phyloP scores from a whole-genome alignment of 2,797 vertebrate genomes.

The Parauchenoglanis punctatus region DNA sequence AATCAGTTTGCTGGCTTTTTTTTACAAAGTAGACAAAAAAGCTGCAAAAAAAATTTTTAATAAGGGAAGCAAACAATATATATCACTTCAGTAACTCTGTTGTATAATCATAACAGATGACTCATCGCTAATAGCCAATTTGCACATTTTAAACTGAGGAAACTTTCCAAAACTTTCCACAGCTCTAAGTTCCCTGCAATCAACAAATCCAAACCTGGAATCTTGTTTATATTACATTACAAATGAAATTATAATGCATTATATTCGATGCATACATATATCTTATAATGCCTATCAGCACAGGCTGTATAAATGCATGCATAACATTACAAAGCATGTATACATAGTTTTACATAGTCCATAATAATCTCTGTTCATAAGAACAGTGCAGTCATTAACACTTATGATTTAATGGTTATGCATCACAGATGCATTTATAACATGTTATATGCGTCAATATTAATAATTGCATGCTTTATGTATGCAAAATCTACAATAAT shows the following conservation, averaged over 20 bases:
- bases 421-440: not conserved
- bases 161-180: not conserved
- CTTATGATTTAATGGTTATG: not conserved
- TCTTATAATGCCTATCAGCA: not conserved
- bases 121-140: not conserved
- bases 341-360: not conserved
- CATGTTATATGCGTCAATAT: not conserved
- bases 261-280: not conserved
- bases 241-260: not conserved
- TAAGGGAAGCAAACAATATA: too few relatives aligned
- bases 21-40: too few relatives aligned
- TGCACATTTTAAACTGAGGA: not conserved
- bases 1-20: too few relatives aligned
- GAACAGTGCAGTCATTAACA: not conserved
- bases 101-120: not conserved
- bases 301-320: not conserved
- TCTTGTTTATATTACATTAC: not conserved
- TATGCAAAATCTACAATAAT: not conserved
- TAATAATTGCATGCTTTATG: not conserved
- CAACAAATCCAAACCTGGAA: not conserved
- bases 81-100: not conserved
- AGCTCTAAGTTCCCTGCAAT: not conserved
- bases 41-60: too few relatives aligned
- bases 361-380: not conserved
- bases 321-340: not conserved